These are phyloP conservation scores for Dicentrarchus labrax DNA, from an alignment of 2,113 vertebrate species.

Conservation along the genomic window DNA sequence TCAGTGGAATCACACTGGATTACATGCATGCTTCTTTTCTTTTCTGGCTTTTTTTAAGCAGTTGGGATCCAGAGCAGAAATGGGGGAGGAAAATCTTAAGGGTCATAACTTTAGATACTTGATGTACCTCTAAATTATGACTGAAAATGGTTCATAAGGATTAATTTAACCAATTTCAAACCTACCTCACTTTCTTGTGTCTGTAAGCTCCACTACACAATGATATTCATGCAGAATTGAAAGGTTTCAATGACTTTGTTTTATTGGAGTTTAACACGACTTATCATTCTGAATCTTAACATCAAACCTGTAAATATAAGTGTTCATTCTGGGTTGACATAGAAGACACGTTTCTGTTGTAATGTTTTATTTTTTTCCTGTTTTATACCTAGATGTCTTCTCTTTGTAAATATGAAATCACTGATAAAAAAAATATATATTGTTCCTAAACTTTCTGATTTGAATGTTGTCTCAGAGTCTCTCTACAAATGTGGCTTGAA, in stretches of 20 bases:
- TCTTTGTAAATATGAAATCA: constrained; percentile 21
- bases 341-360: constrained; percentile 31
- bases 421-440: constrained; percentile 9
- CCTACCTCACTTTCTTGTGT: constrained; percentile 14
- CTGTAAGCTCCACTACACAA: neutral
- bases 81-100: neutral
- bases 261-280: neutral
- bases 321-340: neutral
- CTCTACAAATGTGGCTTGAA: neutral
- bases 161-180: neutral
- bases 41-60: too few relatives aligned
- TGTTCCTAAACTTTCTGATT: neutral
- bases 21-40: neutral
- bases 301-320: neutral
- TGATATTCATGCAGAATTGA: neutral
- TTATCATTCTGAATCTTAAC: neutral
- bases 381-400: constrained; percentile 17
- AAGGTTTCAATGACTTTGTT: neutral
- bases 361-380: constrained; percentile 39
- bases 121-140: neutral
- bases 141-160: neutral
- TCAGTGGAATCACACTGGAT: neutral
- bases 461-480: neutral
- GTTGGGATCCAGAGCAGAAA: neutral
- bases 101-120: neutral